Base-by-base conservation (phyloP, 2,888 invertebrate genomes). In the Callimorpha dominula region DNA sequence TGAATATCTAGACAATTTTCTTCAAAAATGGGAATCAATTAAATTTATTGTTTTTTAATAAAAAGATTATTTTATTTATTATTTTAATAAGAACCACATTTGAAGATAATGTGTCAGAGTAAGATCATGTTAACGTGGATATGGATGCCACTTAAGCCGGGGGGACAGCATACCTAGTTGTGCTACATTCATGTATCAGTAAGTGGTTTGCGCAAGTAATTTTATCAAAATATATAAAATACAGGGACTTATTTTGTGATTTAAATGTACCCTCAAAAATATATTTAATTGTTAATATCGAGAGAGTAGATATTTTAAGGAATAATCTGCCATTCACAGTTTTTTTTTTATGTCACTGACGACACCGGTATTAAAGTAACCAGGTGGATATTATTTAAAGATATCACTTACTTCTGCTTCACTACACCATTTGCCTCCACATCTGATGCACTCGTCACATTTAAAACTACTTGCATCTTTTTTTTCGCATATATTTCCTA, bases 381-480 rank as follows among this genome's bases (percentile, higher is more conserved):
- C 2, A 6, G 5, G 12, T 54, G 14, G 40, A 40, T 54, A n/a
- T 42, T 66, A n/a, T 17, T 40, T 52, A 54, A 67, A n/a, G 8
- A 12, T 20, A 17, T 54, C 6, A 31, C 89, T 86, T 83, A 93
- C 92, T 83, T 78, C 78, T 7, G 80, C 85, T 72, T 89, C 80
- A 31, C 85, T 90, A 85, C 95, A 95, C 95, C 95, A 95, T 60
- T 81, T 71, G 52, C 87, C 90, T 68, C 91, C 92, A 77, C 90
- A 91, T 86, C 92, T 87, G 76, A 94, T 87, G 84, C 95, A 95
- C 78, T 92, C 89, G 81, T 94, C 87, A 88, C 95, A 95, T 78
- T 81, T 89, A 72, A 75, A 65, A 43, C 63, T 79, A 8, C 78
- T 75, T 42, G 79, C 72, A 52, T 60, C n/a, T 40, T 62, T 69